Evolutionary conservation across 2,797 vertebrate species (phyloP), one percentile per base, ranked within the genome.

Genomic region (Propithecus deckenii): DNA sequence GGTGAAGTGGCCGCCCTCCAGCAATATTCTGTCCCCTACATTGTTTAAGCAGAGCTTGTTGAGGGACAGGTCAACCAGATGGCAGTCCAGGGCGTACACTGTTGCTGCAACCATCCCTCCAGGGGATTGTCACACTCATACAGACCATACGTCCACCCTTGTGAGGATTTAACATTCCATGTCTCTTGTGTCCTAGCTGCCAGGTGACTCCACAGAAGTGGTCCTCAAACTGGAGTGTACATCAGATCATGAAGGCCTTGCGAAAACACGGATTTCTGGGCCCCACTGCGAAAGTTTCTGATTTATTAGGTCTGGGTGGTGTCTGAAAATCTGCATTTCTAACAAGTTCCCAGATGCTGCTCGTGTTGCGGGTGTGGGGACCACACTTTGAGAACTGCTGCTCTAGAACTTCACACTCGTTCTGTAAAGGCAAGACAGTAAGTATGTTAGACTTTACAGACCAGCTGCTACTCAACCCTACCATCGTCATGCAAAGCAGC

Each of bases 121-220:
- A n/a, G 13, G 69, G 20, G 23, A 41, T 0, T 28, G 10, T 30
- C 30, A n/a, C 10, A 15, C n/a, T 48, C 55, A 4, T 4, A 11
- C 78, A 74, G 28, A 55, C 30, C 50, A 2, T 8, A 0, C 0
- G 8, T 10, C 30, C 17, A 25, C 41, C 7, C 46, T 5, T 12
- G 0, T 1, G 18, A 22, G 15, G 23, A 57, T 25, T 55, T 35
- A 13, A 20, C 28, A 2, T 12, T 30, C 43, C 15, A 7, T 1
- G 20, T 41, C 7, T n/a, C 76, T 14, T 5, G 4, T 5, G 55
- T 0, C 25, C 32, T 5, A 2, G 5, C 15, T 38, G 2, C 0
- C 11, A 6, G 10, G 2, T 35, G 35, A 28, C 20, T n/a, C 48
- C 13, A 2, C 22, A 32, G 79, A 84, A 61, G 22, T 4, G 10